Conservation (phyloP, 2,113 vertebrate genomes). For the Holacanthus passer region DNA sequence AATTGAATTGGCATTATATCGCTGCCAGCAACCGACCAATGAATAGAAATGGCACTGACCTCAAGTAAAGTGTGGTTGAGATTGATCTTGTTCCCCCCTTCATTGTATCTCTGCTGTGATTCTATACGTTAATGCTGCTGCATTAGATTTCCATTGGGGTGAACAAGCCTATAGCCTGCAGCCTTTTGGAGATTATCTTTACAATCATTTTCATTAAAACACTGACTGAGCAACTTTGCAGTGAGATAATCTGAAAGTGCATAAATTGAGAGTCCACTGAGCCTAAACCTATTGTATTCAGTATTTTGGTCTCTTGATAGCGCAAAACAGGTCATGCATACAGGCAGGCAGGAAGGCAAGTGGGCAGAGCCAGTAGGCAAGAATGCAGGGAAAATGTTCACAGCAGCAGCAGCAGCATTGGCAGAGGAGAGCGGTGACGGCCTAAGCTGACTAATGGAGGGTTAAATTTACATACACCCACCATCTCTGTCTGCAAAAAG, state of each 20-base stretch:
- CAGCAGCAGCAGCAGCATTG: slow-evolving; percentile 21
- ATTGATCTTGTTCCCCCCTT: background rate
- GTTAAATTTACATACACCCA: slow-evolving; percentile 70
- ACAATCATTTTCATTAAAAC: slow-evolving; percentile 20
- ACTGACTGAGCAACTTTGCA: slow-evolving; percentile 26
- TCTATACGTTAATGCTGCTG: slow-evolving; percentile 16
- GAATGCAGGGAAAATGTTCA: slow-evolving; percentile 40
- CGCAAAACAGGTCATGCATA: slow-evolving; percentile 37
- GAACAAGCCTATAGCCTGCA: background rate
- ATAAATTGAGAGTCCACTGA: background rate
- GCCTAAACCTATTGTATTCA: background rate
- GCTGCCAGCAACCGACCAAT: slow-evolving; percentile 15
- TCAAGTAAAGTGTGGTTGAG: slow-evolving; percentile 4
- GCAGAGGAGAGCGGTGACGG: slow-evolving; percentile 16
- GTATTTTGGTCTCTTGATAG: background rate
- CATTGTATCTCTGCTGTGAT: slow-evolving; percentile 20
- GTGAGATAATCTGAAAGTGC: background rate
- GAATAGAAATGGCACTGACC: background rate
- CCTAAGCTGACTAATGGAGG: slow-evolving; percentile 57
- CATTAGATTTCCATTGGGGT: slow-evolving; percentile 22
- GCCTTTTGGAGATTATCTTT: slow-evolving; percentile 14
- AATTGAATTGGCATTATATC: slow-evolving; percentile 38
- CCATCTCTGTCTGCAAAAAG: slow-evolving; percentile 51
- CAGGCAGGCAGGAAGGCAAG: slow-evolving; percentile 5
- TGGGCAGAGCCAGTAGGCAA: background rate